Evolutionary conservation across 2,888 invertebrate genomes (phyloP), one percentile per base, ranked within the genome.

Genomic region (Marasmarcha lunaedactyla): DNA sequence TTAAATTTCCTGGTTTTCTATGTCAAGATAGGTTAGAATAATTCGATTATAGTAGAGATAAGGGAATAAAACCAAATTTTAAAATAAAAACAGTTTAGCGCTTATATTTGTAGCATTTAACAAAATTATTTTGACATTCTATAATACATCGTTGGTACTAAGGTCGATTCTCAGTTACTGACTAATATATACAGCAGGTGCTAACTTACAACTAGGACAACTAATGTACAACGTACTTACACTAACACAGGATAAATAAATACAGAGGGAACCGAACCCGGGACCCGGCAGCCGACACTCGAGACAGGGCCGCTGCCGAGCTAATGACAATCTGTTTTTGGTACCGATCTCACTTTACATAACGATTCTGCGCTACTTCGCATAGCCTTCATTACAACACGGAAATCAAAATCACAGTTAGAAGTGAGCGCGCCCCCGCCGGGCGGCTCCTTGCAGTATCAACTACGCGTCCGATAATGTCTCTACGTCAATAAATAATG

Each of bases 101-200:
- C 79, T 78, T 77, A 76, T 76, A 34, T 34, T 76, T 63, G 51
- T 77, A 77, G 76, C 73, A 74, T 69, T 77, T 78, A 79, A 83
- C 79, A 81, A 77, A 74, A 55, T 66, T 69, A 12, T 59, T 62
- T 58, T 13, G 15, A 26, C 61, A 52, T 67, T 58, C 57, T 73
- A 66, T 74, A 69, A 71, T 78, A 81, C 76, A 79, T 79, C 74
- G 73, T 78, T 77, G 77, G 77, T 79, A 73, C 59, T 72, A 68
- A 78, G 74, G 76, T 76, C 68, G 64, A 74, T 69, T 68, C 59
- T 54, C 53, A 61, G 64, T 65, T 69, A 68, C 54, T 56, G 55
- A 66, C 68, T 74, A 73, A 57, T 81, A 74, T 81, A 56, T 78
- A 79, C 73, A 76, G 20, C 50, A 56, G 56, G 49, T 48, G 61